Percentiles rank a stretch among this genome's conserved stretches.
Evolutionary conservation across 2,113 vertebrate species (phyloP).

Genomic region (Aleadryas rufinucha): DNA sequence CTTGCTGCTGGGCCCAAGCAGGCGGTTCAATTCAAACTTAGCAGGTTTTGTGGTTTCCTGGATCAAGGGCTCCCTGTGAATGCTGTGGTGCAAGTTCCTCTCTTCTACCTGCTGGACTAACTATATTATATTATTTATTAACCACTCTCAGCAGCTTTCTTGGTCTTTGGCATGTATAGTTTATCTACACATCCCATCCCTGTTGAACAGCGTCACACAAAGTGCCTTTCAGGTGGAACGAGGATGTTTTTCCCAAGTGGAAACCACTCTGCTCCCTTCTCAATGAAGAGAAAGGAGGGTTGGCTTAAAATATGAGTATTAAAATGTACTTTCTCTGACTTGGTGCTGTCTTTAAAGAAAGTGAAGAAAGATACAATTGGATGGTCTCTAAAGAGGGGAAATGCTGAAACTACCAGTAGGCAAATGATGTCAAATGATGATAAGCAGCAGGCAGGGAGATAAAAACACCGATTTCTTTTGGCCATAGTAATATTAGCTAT

Average conservation of each 20-base stretch:
- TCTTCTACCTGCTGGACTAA: background rate
- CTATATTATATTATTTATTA: background rate
- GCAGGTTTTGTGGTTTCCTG: background rate
- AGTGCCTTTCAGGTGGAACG: background rate
- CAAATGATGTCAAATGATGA: background rate
- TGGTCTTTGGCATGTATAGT: background rate
- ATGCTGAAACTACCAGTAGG: background rate
- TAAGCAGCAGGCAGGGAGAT: background rate
- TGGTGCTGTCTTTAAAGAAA: background rate
- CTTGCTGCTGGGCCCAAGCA: background rate
- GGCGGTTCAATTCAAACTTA: background rate
- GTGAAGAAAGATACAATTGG: background rate
- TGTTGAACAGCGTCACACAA: fast-evolving
- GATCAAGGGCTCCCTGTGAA: background rate
- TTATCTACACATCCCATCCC: fast-evolving
- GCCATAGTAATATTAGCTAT: background rate
- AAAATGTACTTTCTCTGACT: background rate
- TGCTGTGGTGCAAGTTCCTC: background rate
- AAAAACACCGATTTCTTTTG: background rate
- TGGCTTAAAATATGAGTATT: background rate
- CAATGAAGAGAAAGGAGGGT: background rate
- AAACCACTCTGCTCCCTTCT: background rate
- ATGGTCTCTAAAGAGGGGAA: background rate
- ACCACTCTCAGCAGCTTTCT: background rate
- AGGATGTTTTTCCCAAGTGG: background rate